These are phyloP conservation scores for Amiota communis DNA, from an alignment of 2,888 invertebrate genomes.

Conservation along the genomic window DNA sequence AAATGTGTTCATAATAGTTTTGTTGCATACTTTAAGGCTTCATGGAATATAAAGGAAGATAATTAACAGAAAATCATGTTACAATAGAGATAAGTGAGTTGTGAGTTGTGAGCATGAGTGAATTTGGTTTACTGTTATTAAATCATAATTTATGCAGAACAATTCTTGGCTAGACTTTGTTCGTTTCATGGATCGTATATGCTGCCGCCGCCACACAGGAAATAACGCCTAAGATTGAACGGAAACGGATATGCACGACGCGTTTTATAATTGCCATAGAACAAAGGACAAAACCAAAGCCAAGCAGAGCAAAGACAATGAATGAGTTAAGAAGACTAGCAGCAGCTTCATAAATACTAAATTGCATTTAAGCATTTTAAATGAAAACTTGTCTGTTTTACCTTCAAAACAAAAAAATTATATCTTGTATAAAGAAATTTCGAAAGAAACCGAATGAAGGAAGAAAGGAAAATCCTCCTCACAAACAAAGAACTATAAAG, in stretches of 20 bases:
- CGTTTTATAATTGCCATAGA: constrained; percentile 51
- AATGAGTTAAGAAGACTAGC: background rate
- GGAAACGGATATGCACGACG: constrained; percentile 51
- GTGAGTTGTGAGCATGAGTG: background rate
- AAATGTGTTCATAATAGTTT: background rate
- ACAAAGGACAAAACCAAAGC: background rate
- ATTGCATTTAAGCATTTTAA: constrained; percentile 62
- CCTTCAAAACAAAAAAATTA: constrained; percentile 30
- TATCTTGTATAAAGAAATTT: background rate
- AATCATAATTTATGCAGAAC: constrained; percentile 21
- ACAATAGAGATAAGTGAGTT: background rate
- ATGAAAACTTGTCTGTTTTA: constrained; percentile 60
- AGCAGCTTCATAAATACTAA: constrained; percentile 52
- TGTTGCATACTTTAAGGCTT: constrained; percentile 12
- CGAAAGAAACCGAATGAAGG: background rate
- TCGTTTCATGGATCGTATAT: background rate
- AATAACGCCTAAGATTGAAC: constrained; percentile 56
- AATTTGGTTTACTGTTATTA: constrained; percentile 1
- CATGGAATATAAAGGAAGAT: background rate
- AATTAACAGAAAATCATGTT: background rate
- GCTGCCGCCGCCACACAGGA: constrained; percentile 40
- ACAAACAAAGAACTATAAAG: background rate
- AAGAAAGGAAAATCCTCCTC: background rate
- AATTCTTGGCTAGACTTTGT: constrained; percentile 9
- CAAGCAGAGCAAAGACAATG: background rate